A percentile compares a stretch with the other conserved stretches of the same genome.
Conservation (phyloP, 2,888 invertebrate species). For the Eristalinus sepulchralis region DNA sequence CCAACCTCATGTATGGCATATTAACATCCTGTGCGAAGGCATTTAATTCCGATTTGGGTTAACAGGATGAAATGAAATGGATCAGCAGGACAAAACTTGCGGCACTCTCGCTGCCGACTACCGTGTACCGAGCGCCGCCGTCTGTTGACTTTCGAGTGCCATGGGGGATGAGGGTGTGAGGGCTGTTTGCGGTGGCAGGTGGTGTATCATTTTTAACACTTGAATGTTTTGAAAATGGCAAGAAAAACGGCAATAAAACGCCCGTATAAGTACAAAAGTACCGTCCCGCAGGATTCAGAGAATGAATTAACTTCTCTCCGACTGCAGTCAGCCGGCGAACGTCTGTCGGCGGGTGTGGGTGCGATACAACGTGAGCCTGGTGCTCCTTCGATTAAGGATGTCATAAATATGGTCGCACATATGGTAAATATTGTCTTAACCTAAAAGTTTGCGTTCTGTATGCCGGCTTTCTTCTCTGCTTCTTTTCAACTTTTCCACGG, state of each 20-base stretch:
- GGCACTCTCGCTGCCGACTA: not conserved
- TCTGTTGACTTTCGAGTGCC: slow-evolving; percentile 5
- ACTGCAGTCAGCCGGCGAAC: not conserved
- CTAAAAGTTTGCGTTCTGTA: slow-evolving; percentile 67
- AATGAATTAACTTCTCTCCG: slow-evolving; percentile 53
- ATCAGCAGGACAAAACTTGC: slow-evolving; percentile 31
- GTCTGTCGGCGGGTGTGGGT: not conserved
- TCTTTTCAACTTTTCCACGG: slow-evolving; percentile 45
- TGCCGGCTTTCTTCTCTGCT: slow-evolving; percentile 38
- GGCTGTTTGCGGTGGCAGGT: slow-evolving; percentile 9
- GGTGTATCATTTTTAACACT: slow-evolving; percentile 52
- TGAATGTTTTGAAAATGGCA: slow-evolving; percentile 41
- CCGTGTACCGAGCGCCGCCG: not conserved
- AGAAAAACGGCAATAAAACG: slow-evolving; percentile 31
- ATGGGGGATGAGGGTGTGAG: not conserved
- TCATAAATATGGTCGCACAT: slow-evolving; percentile 72
- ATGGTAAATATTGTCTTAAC: slow-evolving; percentile 75
- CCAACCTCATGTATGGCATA: slow-evolving; percentile 7
- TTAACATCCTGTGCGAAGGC: slow-evolving; percentile 60
- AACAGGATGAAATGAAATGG: slow-evolving; percentile 64
- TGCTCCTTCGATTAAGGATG: slow-evolving; percentile 65
- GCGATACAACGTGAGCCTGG: not conserved
- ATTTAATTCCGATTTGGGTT: slow-evolving; percentile 68
- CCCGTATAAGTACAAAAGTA: slow-evolving; percentile 43
- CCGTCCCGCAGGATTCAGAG: slow-evolving; percentile 39